phyloP scores from a whole-genome alignment of 2,797 vertebrate species.

The Cichlasoma orientale region DNA sequence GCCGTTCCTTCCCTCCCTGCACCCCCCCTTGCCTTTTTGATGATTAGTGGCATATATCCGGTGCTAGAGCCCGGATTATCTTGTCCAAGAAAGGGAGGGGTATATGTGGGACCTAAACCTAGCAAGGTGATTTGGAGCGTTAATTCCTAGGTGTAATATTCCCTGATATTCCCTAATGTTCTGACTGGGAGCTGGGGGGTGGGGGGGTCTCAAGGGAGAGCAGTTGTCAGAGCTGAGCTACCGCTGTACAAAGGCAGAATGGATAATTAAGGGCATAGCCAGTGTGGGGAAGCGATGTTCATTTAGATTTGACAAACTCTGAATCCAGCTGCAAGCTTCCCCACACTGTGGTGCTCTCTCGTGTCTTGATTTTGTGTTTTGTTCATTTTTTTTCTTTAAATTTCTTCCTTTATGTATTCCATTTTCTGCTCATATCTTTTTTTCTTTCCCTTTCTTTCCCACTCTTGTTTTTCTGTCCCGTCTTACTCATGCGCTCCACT shows the following conservation, averaged over 20 bases:
- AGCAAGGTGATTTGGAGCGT: constrained; percentile 81
- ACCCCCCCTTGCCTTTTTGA: constrained; percentile 55
- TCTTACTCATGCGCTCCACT: constrained; percentile 15
- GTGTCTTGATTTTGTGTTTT: constrained; percentile 61
- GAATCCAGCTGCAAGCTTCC: constrained; percentile 60
- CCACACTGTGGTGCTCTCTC: constrained; percentile 42
- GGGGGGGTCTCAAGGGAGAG: constrained; percentile 70
- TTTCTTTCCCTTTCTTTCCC: constrained; percentile 28
- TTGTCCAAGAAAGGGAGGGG: constrained; percentile 78
- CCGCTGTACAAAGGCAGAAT: constrained; percentile 78
- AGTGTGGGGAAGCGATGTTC: constrained; percentile 69
- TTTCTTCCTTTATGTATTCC: constrained; percentile 7
- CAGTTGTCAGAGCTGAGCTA: constrained; percentile 79
- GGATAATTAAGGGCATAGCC: constrained; percentile 80
- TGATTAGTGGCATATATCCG: constrained; percentile 83
- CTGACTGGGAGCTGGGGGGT: constrained; percentile 43
- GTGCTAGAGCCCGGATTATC: constrained; percentile 80
- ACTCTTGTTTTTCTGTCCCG: neutral
- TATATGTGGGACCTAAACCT: constrained; percentile 73
- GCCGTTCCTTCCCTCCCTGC: constrained; percentile 21
- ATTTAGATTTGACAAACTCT: constrained; percentile 80
- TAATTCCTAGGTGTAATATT: constrained; percentile 86
- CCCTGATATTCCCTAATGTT: constrained; percentile 82
- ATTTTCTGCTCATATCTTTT: constrained; percentile 1
- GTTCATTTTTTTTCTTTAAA: constrained; percentile 25